These are phyloP conservation scores for Hoplostethus mediterraneus DNA, from an alignment of 2,797 vertebrate genomes.

Conservation along the genomic window DNA sequence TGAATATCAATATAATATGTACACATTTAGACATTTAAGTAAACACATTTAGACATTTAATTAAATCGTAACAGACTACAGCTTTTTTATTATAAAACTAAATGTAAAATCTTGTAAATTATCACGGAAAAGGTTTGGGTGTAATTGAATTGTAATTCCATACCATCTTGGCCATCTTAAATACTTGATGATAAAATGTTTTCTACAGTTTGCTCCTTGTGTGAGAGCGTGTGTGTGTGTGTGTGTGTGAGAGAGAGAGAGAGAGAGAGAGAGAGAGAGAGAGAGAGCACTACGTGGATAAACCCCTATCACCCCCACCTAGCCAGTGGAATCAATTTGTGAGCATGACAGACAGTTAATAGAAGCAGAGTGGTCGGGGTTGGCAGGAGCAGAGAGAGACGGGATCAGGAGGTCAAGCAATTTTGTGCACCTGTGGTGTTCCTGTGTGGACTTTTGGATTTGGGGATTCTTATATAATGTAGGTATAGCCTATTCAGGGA, in stretches of 20 bases:
- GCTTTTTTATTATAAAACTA: no score
- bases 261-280: not conserved
- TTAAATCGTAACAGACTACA: no score
- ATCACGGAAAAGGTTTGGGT: no score
- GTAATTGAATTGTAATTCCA: no score
- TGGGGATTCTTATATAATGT: not conserved
- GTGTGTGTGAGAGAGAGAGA: not conserved
- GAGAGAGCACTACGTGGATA: not conserved
- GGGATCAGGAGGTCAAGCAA: conserved; percentile 54
- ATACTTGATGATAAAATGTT: no score
- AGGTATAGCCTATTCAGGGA: not conserved
- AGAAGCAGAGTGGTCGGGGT: conserved; percentile 9
- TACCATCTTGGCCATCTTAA: no score
- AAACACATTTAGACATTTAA: no score
- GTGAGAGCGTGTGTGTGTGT: not conserved
- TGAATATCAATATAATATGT: no score
- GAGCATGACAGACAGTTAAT: conserved; percentile 41
- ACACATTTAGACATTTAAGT: no score
- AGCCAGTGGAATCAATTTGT: conserved; percentile 52
- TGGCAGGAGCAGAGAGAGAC: conserved; percentile 34
- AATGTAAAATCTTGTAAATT: no score
- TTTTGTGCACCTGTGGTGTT: conserved; percentile 45
- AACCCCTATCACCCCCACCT: conserved; percentile 33
- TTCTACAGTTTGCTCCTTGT: not conserved
- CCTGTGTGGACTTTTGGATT: conserved; percentile 24